Percentiles rank a stretch among this genome's conserved stretches.
phyloP scores from a whole-genome alignment of 2,797 vertebrate species.

The Rhinoraja longicauda region DNA sequence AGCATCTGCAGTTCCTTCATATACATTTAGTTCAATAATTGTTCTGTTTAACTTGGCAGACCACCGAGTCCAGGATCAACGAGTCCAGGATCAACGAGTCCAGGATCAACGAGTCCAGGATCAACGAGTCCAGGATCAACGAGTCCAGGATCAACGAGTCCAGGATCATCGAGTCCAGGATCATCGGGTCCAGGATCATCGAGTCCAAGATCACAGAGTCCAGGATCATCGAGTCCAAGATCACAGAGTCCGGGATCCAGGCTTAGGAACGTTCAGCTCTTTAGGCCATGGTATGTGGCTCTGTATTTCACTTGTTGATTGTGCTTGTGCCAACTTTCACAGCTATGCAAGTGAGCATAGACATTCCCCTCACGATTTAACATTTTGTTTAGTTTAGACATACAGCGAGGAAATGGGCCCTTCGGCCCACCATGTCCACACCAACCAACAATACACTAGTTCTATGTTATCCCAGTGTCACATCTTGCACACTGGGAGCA shows the following conservation, averaged over 20 bases:
- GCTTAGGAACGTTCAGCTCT: neutral
- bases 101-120: slow-evolving; percentile 7
- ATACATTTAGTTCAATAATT: too few species aligned
- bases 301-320: neutral
- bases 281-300: neutral
- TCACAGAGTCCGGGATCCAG: neutral
- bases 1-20: too few species aligned
- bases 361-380: too few species aligned
- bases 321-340: neutral
- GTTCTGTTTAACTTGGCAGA: neutral
- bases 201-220: neutral
- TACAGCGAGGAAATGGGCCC: too few species aligned
- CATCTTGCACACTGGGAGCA: too few species aligned
- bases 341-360: neutral
- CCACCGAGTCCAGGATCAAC: slow-evolving; percentile 8
- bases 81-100: slow-evolving; percentile 16
- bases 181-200: too few species aligned
- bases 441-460: too few species aligned
- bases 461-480: too few species aligned
- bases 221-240: too few species aligned
- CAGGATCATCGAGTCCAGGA: slow-evolving; percentile 7
- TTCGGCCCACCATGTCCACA: too few species aligned
- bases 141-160: slow-evolving; percentile 16
- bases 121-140: too few species aligned
- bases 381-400: too few species aligned